Evolutionary conservation across 1,140 invertebrate genomes (phyloP), one percentile per base, ranked within the genome.

Genomic region (Lucilia sericata): DNA sequence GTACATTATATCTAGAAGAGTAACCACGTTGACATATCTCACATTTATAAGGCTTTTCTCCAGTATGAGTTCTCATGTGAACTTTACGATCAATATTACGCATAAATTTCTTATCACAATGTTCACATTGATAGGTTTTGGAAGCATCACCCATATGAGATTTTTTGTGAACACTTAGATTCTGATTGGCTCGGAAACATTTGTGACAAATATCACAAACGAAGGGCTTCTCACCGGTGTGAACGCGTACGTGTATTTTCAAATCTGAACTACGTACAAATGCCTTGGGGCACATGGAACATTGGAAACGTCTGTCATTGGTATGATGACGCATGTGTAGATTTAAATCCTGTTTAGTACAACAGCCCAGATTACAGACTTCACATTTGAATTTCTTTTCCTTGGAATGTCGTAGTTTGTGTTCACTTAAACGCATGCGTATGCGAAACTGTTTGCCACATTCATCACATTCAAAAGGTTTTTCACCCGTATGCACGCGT

Each of bases 221-320:
- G 88, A 88, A 91, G 86, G 89, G 89, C 82, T 91, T 91, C 81
- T 91, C 89, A 2, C 88, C 89, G 2, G 89, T 90, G 3, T 91
- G 89, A 17, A 90, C 86, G 0, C 89, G 86, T 51, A 87, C 85
- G 42, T 91, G 89, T 13, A 93, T 93, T 30, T 92, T 92, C 82
- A 93, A 86, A 90, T 93, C 93, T 42, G 93, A 93, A 47, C 92
- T 92, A 30, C 91, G 87, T 86, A 93, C 89, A 84, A 92, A 92
- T 13, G 88, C 92, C 83, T 93, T 92, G 21, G 92, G 92, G 85
- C 93, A 94, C 65, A 94, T 91, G 3, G 91, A 92, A 86, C 93
- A 94, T n/a, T 92, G 88, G 92, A 94, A 91, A 4, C 95, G 95
- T 82, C 96, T 95, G 88, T 96, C 95, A 7, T 95, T 95, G 17